Percentiles rank a stretch among this genome's conserved stretches.
Conservation (phyloP, 2,113 vertebrate species). For the Pavo muticus region DNA sequence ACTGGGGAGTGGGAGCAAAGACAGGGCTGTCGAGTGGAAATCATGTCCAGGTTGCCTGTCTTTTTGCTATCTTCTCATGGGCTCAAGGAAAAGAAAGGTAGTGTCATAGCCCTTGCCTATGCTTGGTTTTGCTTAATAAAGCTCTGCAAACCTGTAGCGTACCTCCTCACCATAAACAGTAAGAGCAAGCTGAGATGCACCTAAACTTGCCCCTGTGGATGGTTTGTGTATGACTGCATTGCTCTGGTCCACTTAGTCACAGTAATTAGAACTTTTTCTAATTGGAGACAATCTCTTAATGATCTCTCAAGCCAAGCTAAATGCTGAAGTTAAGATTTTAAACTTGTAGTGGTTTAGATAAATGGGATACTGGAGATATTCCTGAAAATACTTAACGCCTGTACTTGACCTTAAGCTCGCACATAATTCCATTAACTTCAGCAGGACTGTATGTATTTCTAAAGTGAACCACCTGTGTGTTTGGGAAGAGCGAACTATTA, state of each 20-base stretch:
- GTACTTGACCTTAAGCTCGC: not conserved
- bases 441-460: conserved; percentile 19
- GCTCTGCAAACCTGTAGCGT: not conserved
- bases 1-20: not conserved
- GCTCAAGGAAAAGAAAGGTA: not conserved
- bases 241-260: not conserved
- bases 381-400: conserved; percentile 5
- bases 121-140: not conserved
- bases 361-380: not conserved
- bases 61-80: not conserved
- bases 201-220: not conserved
- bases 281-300: not conserved
- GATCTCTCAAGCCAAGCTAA: not conserved
- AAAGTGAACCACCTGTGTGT: conserved; percentile 40
- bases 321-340: not conserved
- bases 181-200: not conserved
- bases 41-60: not conserved
- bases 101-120: not conserved
- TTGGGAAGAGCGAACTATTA: conserved; percentile 43
- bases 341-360: not conserved
- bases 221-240: not conserved
- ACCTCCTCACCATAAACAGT: not conserved
- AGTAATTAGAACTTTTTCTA: no score
- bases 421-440: conserved; percentile 33
- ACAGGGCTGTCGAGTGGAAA: not conserved